Conservation (phyloP, 30 jellyfish, hydroid and myxozoan species). For the Cassiopea xamachana region DNA sequence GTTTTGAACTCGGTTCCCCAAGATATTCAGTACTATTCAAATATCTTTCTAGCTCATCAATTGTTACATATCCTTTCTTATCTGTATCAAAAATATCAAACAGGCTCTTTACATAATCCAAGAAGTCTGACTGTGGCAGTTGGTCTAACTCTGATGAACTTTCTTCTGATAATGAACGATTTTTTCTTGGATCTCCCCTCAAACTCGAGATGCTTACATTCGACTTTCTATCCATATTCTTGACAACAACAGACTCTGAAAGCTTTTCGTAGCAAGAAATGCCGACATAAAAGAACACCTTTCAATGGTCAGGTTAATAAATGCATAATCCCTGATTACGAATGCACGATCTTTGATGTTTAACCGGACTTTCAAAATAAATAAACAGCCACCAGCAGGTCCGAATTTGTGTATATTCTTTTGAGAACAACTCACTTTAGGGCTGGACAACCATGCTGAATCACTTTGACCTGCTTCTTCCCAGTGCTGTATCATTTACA, state of each 20-base stretch:
- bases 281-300: constrained; percentile 1
- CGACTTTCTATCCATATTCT: not conserved
- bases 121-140: not conserved
- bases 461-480: not conserved
- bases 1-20: not conserved
- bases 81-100: constrained; percentile 69
- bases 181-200: not conserved
- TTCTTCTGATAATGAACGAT: not conserved
- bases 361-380: not conserved
- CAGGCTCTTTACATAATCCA: constrained; percentile 36
- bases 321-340: not conserved
- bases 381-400: not conserved
- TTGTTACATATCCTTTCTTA: constrained; percentile 49
- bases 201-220: not conserved
- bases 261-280: constrained; percentile 1
- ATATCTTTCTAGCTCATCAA: constrained; percentile 53
- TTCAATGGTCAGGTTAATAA: not conserved
- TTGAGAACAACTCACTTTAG: not conserved
- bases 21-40: not conserved
- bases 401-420: not conserved
- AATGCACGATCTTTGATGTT: not conserved
- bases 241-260: not conserved
- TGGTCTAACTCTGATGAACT: not conserved
- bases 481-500: not conserved
- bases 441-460: not conserved